Percentiles rank a stretch among this genome's conserved stretches.
phyloP scores from a whole-genome alignment of 2,888 invertebrate species.

The Rhodophaea formosa region DNA sequence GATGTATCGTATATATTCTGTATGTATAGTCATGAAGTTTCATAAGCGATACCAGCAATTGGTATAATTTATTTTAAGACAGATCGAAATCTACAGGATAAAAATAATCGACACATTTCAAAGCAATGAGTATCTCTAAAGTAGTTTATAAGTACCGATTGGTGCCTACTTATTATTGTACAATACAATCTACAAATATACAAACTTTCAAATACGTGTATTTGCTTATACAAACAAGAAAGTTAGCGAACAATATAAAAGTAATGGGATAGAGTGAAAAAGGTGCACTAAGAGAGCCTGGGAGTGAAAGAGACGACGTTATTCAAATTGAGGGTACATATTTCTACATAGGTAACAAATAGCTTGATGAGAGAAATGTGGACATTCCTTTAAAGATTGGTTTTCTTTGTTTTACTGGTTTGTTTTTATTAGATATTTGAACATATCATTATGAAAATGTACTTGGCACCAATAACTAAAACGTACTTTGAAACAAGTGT shows the following conservation, averaged over 20 bases:
- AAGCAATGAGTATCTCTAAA: constrained; percentile 33
- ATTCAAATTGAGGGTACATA: constrained; percentile 81
- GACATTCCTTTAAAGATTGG: constrained; percentile 51
- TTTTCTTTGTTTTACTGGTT: constrained; percentile 13
- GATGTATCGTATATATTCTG: too few relatives aligned
- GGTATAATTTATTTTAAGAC: too few relatives aligned
- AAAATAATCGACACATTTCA: background rate
- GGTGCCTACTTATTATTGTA: constrained; percentile 61
- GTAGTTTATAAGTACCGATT: constrained; percentile 36
- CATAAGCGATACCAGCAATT: too few relatives aligned
- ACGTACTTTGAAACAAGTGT: too few relatives aligned
- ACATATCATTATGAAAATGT: background rate
- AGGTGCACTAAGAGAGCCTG: constrained; percentile 33
- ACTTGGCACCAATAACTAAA: too few relatives aligned
- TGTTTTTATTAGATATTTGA: background rate
- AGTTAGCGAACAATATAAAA: constrained; percentile 82
- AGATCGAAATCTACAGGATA: too few relatives aligned
- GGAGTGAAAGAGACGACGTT: constrained; percentile 64
- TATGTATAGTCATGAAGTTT: too few relatives aligned
- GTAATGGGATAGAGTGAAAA: constrained; percentile 76
- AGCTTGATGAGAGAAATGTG: constrained; percentile 73
- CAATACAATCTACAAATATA: constrained; percentile 78
- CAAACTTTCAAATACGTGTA: constrained; percentile 81
- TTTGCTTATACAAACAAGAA: constrained; percentile 82
- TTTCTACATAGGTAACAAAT: constrained; percentile 81